Percentiles rank a stretch among this genome's conserved stretches.
Evolutionary conservation across 2,888 invertebrate species (phyloP).

Genomic region (Heteropelma amictum): DNA sequence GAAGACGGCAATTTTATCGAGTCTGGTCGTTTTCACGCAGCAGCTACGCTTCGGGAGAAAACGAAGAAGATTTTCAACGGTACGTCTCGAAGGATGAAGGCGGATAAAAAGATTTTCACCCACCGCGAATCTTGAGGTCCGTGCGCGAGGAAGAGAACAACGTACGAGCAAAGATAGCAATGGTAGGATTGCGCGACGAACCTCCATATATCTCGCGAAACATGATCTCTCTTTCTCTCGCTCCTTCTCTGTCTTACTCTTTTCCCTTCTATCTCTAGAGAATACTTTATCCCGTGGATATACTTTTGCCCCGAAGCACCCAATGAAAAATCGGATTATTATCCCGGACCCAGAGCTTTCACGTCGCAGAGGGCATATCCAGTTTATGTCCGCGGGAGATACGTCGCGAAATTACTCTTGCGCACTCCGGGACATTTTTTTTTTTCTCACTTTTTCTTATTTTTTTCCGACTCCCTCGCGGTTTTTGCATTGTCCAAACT

Average conservation of each 20-base stretch:
- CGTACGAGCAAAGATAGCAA: slow-evolving; percentile 26
- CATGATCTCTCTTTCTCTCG: slow-evolving; percentile 18
- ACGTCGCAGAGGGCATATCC: slow-evolving; percentile 35
- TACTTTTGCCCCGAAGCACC: slow-evolving; percentile 20
- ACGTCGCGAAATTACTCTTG: slow-evolving; percentile 41
- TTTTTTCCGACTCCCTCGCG: not conserved
- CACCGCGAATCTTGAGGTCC: slow-evolving; percentile 24
- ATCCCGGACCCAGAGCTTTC: slow-evolving; percentile 48
- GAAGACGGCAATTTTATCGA: slow-evolving; percentile 28
- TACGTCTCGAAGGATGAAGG: not conserved
- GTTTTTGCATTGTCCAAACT: slow-evolving; percentile 15
- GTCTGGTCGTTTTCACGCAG: slow-evolving; percentile 1
- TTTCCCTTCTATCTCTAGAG: slow-evolving; percentile 10
- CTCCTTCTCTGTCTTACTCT: not conserved
- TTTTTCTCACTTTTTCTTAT: slow-evolving; percentile 2
- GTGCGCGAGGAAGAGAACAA: slow-evolving; percentile 26
- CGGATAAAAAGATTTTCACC: slow-evolving; percentile 24
- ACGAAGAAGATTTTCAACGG: not conserved
- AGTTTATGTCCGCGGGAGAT: slow-evolving; percentile 51
- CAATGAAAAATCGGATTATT: slow-evolving; percentile 57
- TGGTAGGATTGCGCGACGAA: slow-evolving; percentile 15
- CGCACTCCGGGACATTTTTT: slow-evolving; percentile 47
- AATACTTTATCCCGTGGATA: slow-evolving; percentile 28
- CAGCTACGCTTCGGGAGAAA: slow-evolving; percentile 11
- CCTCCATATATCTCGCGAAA: slow-evolving; percentile 49